Base-by-base conservation (phyloP, 2,888 invertebrate species). In the Leptodirus hochenwartii region DNA sequence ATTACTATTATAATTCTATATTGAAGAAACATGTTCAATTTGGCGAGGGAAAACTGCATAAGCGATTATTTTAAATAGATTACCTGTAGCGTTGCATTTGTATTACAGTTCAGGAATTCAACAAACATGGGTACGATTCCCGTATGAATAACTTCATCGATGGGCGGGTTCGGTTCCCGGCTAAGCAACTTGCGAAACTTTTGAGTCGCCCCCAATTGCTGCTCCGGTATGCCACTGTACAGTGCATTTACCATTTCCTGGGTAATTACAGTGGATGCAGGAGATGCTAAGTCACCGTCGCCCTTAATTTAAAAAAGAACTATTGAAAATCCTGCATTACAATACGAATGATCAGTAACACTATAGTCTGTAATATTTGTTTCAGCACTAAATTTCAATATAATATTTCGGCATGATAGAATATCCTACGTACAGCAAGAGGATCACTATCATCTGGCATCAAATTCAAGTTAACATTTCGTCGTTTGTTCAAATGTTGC, bases 41-140 rank as follows among this genome's bases (percentile, higher is more conserved):
- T 34, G 33, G n/a, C n/a, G n/a, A n/a, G n/a, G n/a, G n/a, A n/a
- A n/a, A n/a, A n/a, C n/a, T n/a, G n/a, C 38, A 37, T 34, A 34
- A 34, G 20, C 35, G 40, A 30, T 37, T 37, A 25, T 27, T 34
- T n/a, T n/a, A n/a, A n/a, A n/a, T n/a, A n/a, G n/a, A n/a, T 45
- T 58, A 85, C 84, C 70, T 88, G 90, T 43, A 93, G 58, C 22
- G 84, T 81, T 43, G 78, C 79, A 59, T 87, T 84, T 39, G 65
- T 62, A 47, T 73, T 72, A 56, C 77, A 76, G 48, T 75, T 69
- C 38, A 95, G 63, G 56, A 93, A 90, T 52, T 81, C 78, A 16
- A 95, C 90, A 64, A 95, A 90, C 57, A 76, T 72, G 20, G 91
- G 91, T 39, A 95, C 84, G 49, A 95, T 85, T 43, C 91, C 93